Percentiles rank a stretch among this genome's conserved stretches.
Conservation (phyloP, 2,888 invertebrate genomes). For the Chromoteleia sp. region DNA sequence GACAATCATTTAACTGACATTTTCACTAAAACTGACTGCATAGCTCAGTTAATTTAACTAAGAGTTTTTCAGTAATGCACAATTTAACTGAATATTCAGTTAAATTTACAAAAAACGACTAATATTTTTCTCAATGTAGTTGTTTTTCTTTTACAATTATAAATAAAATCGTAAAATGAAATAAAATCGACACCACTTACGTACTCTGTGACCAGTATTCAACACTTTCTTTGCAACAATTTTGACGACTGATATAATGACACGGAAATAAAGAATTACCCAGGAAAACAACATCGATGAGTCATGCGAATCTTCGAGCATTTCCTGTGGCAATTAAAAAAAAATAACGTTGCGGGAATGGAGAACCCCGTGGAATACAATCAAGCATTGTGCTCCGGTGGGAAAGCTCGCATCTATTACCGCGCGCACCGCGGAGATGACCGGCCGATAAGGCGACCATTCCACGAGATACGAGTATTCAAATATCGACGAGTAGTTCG, state of each 20-base stretch:
- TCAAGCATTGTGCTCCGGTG: conserved; percentile 50
- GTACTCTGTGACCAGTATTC: background rate
- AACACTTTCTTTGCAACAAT: conserved; percentile 15
- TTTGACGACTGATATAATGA: conserved; percentile 46
- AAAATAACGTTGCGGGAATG: conserved; percentile 50
- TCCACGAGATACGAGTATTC: conserved; percentile 20
- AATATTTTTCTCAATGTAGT: too few relatives aligned
- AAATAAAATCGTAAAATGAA: too few relatives aligned
- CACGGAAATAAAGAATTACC: conserved; percentile 37
- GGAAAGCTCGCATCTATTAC: conserved; percentile 17
- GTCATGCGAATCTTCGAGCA: conserved; percentile 46
- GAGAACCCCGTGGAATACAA: conserved; percentile 36
- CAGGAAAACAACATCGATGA: conserved; percentile 45
- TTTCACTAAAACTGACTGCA: too few relatives aligned
- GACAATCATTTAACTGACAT: too few relatives aligned
- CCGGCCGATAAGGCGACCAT: conserved; percentile 20
- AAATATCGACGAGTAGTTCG: conserved; percentile 54
- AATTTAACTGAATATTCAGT: too few relatives aligned
- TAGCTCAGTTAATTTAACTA: too few relatives aligned
- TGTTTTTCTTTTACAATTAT: too few relatives aligned
- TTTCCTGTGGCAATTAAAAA: conserved; percentile 63
- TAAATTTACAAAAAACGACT: too few relatives aligned
- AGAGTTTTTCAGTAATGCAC: too few relatives aligned
- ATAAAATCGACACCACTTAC: background rate
- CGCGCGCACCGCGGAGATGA: conserved; percentile 1